phyloP scores from a whole-genome alignment of 2,888 invertebrate species.

The Standfussiana lucernea region DNA sequence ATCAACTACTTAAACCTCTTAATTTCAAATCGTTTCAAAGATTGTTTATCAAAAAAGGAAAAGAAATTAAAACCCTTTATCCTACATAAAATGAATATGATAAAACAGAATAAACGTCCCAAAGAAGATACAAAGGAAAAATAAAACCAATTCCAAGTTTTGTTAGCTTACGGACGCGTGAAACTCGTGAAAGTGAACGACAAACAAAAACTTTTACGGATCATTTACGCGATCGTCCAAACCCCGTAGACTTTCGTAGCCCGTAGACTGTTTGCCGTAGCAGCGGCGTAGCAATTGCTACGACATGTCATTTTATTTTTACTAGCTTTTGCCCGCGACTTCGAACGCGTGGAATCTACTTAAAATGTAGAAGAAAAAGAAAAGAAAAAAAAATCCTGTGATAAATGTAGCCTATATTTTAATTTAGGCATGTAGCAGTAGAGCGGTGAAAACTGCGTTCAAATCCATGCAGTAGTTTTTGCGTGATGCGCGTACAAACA shows the following conservation, averaged over 20 bases:
- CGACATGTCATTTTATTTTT: no score
- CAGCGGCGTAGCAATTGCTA: slow-evolving; percentile 28
- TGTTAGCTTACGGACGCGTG: slow-evolving; percentile 3
- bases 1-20: not conserved
- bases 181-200: slow-evolving; percentile 23
- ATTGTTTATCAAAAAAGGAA: not conserved
- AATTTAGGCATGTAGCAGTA: no score
- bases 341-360: no score
- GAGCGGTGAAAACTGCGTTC: no score
- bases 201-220: slow-evolving; percentile 34
- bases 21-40: not conserved
- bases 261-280: slow-evolving; percentile 12
- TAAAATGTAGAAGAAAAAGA: no score
- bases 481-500: no score
- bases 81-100: slow-evolving; percentile 5
- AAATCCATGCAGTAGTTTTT: no score
- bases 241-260: slow-evolving; percentile 2
- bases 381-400: no score
- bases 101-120: not conserved
- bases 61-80: not conserved
- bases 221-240: slow-evolving; percentile 28
- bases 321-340: no score
- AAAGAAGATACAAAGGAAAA: slow-evolving; percentile 31
- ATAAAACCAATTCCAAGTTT: slow-evolving; percentile 39
- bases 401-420: no score